Conservation (phyloP, 2,797 vertebrate species). For the Acestrorhynchus altus region DNA sequence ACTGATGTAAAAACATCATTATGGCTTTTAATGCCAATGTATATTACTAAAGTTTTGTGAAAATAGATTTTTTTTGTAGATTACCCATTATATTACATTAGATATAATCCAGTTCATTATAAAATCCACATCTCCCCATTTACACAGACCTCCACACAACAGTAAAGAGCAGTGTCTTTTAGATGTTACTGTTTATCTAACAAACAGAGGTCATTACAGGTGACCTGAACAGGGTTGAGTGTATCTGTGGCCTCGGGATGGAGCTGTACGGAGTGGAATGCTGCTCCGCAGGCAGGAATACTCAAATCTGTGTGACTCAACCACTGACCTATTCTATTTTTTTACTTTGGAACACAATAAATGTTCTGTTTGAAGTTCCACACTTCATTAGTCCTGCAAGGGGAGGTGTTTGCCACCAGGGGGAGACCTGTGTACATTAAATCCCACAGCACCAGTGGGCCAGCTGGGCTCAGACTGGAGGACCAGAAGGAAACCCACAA, state of each 20-base stretch:
- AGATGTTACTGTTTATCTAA: too few species aligned
- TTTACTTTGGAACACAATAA: constrained; percentile 24
- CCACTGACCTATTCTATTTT: constrained; percentile 25
- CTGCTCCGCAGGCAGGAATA: constrained; percentile 12
- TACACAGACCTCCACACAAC: too few species aligned
- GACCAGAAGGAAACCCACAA: neutral
- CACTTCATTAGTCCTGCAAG: neutral
- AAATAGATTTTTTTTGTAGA: too few species aligned
- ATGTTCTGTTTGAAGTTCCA: constrained; percentile 15
- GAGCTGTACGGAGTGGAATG: constrained; percentile 34
- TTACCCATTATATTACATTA: too few species aligned
- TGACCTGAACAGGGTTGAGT: too few species aligned
- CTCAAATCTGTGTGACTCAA: constrained; percentile 45
- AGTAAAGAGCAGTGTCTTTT: too few species aligned
- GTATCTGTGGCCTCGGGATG: neutral
- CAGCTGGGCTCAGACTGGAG: neutral
- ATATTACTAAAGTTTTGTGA: too few species aligned
- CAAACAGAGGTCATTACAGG: neutral
- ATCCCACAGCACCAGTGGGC: neutral
- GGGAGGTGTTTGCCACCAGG: constrained; percentile 3
- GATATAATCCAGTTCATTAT: too few species aligned
- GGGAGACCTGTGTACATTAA: constrained; percentile 14
- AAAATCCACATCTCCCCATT: too few species aligned
- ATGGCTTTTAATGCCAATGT: too few species aligned
- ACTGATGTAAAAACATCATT: too few species aligned